Evolutionary conservation across 2,797 vertebrate genomes (phyloP).

Genomic region (Myiothlypis chrysogaster): DNA sequence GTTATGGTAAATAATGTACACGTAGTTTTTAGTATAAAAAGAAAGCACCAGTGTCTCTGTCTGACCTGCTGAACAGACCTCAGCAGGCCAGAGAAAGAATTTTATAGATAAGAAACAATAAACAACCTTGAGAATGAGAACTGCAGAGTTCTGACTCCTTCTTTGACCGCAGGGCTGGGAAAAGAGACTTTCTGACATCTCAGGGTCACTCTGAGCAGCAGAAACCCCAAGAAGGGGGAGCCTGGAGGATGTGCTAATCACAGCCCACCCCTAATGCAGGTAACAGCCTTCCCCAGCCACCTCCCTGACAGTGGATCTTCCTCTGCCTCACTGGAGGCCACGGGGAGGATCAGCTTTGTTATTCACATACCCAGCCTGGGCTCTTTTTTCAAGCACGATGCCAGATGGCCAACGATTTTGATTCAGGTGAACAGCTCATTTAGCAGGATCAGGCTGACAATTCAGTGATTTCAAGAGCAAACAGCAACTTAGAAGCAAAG

Average conservation of each 20-base stretch:
- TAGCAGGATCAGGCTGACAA: not conserved
- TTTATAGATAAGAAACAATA: not conserved
- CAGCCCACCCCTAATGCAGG: constrained; percentile 15
- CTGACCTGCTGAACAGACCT: too few species aligned
- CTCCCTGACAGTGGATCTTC: constrained; percentile 8
- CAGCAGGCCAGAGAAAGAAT: not conserved
- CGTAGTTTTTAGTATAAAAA: too few species aligned
- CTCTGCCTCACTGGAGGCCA: constrained; percentile 36
- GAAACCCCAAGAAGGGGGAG: not conserved
- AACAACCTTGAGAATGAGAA: not conserved
- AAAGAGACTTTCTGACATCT: not conserved
- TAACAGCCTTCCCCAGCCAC: constrained; percentile 36
- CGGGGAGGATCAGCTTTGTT: not conserved
- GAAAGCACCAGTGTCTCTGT: too few species aligned
- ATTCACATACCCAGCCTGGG: not conserved
- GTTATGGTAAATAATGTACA: too few species aligned
- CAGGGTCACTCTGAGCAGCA: not conserved
- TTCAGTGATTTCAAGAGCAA: constrained; percentile 25
- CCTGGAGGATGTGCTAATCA: not conserved
- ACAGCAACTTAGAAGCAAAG: constrained; percentile 5
- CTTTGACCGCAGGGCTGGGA: not conserved
- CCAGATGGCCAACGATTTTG: constrained; percentile 55
- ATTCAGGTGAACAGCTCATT: constrained; percentile 63
- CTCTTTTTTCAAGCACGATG: not conserved
- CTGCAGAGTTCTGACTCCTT: not conserved